Base-by-base conservation (phyloP, 2,888 invertebrate genomes). In the Diarsia brunnea region DNA sequence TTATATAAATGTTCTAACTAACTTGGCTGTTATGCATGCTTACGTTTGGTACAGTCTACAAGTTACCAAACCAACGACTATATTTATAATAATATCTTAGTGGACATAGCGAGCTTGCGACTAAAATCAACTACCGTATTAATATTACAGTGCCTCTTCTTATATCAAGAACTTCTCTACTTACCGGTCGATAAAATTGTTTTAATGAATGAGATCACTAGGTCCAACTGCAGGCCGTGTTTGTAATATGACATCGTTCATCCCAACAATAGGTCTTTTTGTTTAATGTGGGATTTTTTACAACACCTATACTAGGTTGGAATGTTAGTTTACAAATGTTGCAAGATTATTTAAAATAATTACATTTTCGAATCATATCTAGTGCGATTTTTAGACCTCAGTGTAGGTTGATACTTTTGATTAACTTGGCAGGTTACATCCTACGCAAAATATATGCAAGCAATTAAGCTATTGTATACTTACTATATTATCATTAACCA, bases 151-250 rank as follows among this genome's bases (percentile, higher is more conserved):
- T 71, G 73, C 53, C 38, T 76, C 69, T 53, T 76, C 69, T 53
- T 73, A 63, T 24, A 38, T 51, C 51, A 51, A 72, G 73, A 75
- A 70, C 38, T 60, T 67, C 51, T 84, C 58, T 84, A 73, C 61
- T 68, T 85, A 67, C 49, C 61, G 53, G 71, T 68, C 66, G 74
- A 79, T 74, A 85, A 82, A 76, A 81, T 75, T 73, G 63, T 65
- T 79, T 84, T 78, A 82, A 78, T 79, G 74, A 82, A 87, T 80
- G 83, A 78, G 78, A 85, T 79, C 85, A 87, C 74, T 73, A 74
- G 69, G 73, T 76, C 64, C 67, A 77, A 69, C 66, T 81, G 69
- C 82, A 81, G 63, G 63, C 49, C 72, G 38, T 72, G 76, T 69
- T 61, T 81, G 66, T 72, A 84, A 81, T 53, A 81, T 72, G 71